phyloP scores from a whole-genome alignment of 2,113 vertebrate species.

The Tychaedon coryphoeus region DNA sequence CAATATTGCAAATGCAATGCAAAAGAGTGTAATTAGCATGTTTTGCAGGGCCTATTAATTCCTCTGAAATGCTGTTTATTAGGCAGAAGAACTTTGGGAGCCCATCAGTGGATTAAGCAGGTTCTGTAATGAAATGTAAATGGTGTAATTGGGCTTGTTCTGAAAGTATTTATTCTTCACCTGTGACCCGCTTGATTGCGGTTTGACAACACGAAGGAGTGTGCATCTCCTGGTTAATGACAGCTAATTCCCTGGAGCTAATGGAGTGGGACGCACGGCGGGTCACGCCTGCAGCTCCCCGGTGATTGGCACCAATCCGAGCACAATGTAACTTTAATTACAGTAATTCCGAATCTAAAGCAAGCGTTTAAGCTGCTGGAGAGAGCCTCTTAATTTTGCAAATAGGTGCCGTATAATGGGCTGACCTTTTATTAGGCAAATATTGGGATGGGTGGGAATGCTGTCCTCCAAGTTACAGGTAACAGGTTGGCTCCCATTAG shows the following conservation, averaged over 20 bases:
- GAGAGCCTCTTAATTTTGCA: slow-evolving; percentile 69
- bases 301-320: slow-evolving; percentile 72
- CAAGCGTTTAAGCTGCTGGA: slow-evolving; percentile 64
- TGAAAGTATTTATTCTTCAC: slow-evolving; percentile 78
- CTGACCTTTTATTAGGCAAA: slow-evolving; percentile 73
- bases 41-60: slow-evolving; percentile 69
- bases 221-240: slow-evolving; percentile 69
- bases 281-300: slow-evolving; percentile 61
- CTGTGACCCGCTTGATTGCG: slow-evolving; percentile 73
- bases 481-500: slow-evolving; percentile 33
- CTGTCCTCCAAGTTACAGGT: slow-evolving; percentile 45
- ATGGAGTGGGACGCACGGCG: slow-evolving; percentile 68
- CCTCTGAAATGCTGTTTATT: slow-evolving; percentile 67
- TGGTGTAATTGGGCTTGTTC: slow-evolving; percentile 77
- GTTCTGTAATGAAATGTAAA: slow-evolving; percentile 77
- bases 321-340: slow-evolving; percentile 74
- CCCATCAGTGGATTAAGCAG: slow-evolving; percentile 68
- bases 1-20: slow-evolving; percentile 65
- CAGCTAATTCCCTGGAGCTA: slow-evolving; percentile 73
- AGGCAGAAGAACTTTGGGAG: slow-evolving; percentile 63
- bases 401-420: slow-evolving; percentile 48
- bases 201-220: slow-evolving; percentile 75
- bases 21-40: slow-evolving; percentile 66
- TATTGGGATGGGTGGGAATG: slow-evolving; percentile 36
- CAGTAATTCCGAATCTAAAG: slow-evolving; percentile 68